Evolutionary conservation across 92 coral and sea anemone species (phyloP).

Genomic region (Chrysogorgia sp.): DNA sequence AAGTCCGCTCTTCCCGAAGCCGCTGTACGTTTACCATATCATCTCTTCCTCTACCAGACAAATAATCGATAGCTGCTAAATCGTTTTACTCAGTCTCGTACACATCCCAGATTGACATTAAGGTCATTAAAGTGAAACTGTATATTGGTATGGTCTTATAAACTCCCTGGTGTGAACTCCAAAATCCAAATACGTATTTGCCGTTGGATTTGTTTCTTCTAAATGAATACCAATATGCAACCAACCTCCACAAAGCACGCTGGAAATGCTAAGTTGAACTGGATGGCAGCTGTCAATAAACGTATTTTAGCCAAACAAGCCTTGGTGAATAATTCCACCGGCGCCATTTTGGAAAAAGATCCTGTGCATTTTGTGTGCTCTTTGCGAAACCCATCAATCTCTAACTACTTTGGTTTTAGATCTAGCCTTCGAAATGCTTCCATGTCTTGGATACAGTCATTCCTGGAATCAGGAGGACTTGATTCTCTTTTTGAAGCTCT

Average conservation of each 20-base stretch:
- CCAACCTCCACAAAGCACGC: not conserved
- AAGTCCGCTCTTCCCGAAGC: no score
- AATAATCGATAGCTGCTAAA: no score
- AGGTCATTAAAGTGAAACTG: no score
- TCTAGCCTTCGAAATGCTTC: slow-evolving; percentile 35
- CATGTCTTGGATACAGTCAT: slow-evolving; percentile 28
- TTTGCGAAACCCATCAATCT: slow-evolving; percentile 34
- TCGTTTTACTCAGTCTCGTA: no score
- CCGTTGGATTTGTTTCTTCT: not conserved
- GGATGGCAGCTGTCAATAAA: not conserved
- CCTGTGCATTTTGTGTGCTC: slow-evolving; percentile 26
- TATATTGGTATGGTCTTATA: no score
- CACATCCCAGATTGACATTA: no score
- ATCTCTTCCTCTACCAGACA: no score
- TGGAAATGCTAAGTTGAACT: not conserved
- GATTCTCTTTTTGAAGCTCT: slow-evolving; percentile 36
- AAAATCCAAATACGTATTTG: no score
- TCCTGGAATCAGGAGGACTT: slow-evolving; percentile 46
- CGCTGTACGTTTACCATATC: no score
- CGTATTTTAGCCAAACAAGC: not conserved
- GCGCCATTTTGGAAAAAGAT: slow-evolving; percentile 12
- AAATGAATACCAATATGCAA: not conserved
- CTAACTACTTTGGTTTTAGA: slow-evolving; percentile 42
- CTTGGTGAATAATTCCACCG: slow-evolving; percentile 1
- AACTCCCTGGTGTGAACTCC: slow-evolving; percentile 9